Evolutionary conservation across 2,888 invertebrate genomes (phyloP).

Genomic region (Clusia tigrina): DNA sequence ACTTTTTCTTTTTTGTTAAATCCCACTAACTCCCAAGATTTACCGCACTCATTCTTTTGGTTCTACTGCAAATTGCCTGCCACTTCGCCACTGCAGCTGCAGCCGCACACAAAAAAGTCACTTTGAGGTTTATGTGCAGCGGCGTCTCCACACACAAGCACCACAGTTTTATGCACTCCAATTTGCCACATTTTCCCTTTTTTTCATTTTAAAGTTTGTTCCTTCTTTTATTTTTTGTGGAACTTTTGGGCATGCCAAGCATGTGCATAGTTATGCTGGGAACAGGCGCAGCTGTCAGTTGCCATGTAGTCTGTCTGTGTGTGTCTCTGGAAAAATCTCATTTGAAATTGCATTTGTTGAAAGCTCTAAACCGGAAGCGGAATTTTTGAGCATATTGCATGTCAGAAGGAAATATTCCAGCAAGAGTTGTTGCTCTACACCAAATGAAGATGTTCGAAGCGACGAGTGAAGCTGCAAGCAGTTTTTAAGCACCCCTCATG

Average conservation of each 20-base stretch:
- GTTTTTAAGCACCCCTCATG: too few relatives aligned
- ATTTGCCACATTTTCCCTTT: neutral
- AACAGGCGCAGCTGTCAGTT: slow-evolving; percentile 5
- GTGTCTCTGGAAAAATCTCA: neutral
- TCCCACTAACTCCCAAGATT: too few relatives aligned
- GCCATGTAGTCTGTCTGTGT: too few relatives aligned
- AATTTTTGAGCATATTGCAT: neutral
- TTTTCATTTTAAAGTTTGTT: neutral
- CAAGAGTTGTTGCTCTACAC: too few relatives aligned
- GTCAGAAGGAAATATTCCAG: too few relatives aligned
- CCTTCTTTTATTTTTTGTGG: neutral
- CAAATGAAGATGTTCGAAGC: too few relatives aligned
- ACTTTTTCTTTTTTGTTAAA: too few relatives aligned
- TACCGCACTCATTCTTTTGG: too few relatives aligned
- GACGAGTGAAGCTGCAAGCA: too few relatives aligned
- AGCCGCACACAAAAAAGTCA: neutral
- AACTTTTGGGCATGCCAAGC: neutral
- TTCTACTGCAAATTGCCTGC: too few relatives aligned
- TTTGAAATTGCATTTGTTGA: slow-evolving; percentile 4
- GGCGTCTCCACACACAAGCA: neutral
- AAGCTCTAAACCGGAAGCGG: neutral
- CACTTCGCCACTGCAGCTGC: slow-evolving; percentile 2
- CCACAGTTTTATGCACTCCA: neutral
- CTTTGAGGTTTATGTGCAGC: neutral
- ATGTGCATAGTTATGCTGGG: neutral